Evolutionary conservation across 2,797 vertebrate species (phyloP).

Genomic region (Bucorvus abyssinicus): DNA sequence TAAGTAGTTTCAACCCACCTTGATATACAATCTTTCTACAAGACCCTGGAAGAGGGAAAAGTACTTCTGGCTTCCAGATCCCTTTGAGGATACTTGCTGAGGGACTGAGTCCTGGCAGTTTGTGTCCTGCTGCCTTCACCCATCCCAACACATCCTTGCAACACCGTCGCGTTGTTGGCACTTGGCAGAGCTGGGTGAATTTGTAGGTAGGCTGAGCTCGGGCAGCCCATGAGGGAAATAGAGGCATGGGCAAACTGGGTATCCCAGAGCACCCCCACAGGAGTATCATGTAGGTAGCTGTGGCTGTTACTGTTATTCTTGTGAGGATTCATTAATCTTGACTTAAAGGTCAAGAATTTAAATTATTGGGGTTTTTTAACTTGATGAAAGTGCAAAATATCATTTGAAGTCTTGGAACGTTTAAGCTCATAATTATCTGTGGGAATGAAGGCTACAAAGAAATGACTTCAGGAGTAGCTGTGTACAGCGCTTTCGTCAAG

Average conservation of each 20-base stretch:
- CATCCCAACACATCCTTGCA: accelerated
- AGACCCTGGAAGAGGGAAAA: background rate
- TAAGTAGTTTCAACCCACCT: background rate
- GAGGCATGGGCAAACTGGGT: background rate
- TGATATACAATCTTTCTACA: background rate
- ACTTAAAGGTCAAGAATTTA: background rate
- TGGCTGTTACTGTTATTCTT: background rate
- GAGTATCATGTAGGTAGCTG: background rate
- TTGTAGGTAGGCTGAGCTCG: background rate
- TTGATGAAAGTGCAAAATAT: background rate
- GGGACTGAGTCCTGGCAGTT: background rate
- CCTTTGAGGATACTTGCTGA: background rate
- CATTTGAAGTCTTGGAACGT: background rate
- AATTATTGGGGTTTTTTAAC: background rate
- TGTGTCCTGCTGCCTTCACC: background rate
- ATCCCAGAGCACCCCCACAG: background rate
- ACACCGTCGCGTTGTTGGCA: accelerated
- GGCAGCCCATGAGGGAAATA: accelerated
- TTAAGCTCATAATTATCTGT: background rate
- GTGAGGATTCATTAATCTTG: background rate
- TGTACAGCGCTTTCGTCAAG: background rate
- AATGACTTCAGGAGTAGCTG: background rate
- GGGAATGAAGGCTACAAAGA: background rate
- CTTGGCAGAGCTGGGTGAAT: background rate
- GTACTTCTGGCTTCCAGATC: background rate